Evolutionary conservation across 2,797 vertebrate species (phyloP), one percentile per base, ranked within the genome.

Genomic region (Pseudocheirus occidentalis): DNA sequence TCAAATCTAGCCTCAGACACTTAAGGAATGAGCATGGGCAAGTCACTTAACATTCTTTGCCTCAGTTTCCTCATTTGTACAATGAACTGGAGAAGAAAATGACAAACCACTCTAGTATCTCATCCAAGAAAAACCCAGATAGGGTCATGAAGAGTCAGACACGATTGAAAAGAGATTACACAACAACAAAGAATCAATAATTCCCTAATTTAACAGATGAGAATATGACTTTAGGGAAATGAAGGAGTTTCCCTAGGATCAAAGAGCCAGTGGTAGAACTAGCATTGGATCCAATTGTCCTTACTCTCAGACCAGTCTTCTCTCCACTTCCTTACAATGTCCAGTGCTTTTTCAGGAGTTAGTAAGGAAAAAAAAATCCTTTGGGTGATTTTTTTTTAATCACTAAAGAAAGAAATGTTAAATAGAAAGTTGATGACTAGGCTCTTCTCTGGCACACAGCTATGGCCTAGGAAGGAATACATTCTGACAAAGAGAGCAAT

Each of bases 291-390:
- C 12, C 31, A 62, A 5, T 12, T 14, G 4, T 62, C 31, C 59
- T 62, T 34, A 34, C 16, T 73, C 18, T 40, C 2, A 73, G 18
- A 73, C 16, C 16, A 21, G 6, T 73, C n/a, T 3, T 73, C n/a
- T 73, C n/a, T 73, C 66, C 1, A 9, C n/a, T 40, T 73, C 66
- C n/a, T 40, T 40, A 73, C 1, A 73, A 73, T 24, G n/a, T 18
- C 34, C 16, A n/a, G n/a, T 73, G 66, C 95, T 95, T 97, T 96
- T 97, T 97, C 94, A 95, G 94, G 92, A 95, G 90, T 95, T 96
- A 92, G 87, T 95, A 94, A 95, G 59, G 94, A 96, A 93, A 14
- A 95, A 95, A 73, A 94, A 57, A 13, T 94, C 94, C 73, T 31
- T 94, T 12, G 58, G 93, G 94, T 97, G 56, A 97, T 31, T 11